These are phyloP conservation scores for Agrilus biguttatus DNA, from an alignment of 2,888 invertebrate genomes.

Conservation along the genomic window DNA sequence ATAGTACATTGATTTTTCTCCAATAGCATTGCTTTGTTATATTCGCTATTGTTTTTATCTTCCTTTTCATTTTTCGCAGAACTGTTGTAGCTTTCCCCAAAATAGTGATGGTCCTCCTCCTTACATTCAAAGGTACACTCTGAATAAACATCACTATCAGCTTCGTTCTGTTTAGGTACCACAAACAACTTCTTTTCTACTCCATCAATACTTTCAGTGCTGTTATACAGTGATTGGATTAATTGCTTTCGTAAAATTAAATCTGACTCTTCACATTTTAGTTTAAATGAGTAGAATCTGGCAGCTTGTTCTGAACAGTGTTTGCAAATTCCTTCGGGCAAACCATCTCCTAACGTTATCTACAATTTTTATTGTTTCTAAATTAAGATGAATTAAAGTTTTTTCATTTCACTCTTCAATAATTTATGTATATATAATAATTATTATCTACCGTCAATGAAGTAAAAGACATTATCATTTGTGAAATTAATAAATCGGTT, in stretches of 20 bases:
- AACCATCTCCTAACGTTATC: slow-evolving; percentile 37
- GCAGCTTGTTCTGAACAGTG: slow-evolving; percentile 37
- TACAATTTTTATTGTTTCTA: slow-evolving; percentile 11
- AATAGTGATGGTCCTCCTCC: background rate
- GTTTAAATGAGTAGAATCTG: slow-evolving; percentile 35
- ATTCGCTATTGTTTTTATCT: background rate
- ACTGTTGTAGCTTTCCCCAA: background rate
- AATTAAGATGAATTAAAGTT: background rate
- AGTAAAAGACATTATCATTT: slow-evolving; percentile 29
- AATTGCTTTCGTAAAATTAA: slow-evolving; percentile 22
- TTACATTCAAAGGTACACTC: no score
- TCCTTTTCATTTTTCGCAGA: background rate
- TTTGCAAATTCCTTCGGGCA: slow-evolving; percentile 44
- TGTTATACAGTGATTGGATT: slow-evolving; percentile 12
- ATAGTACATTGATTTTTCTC: slow-evolving; percentile 24
- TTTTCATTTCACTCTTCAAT: background rate
- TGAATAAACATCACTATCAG: no score
- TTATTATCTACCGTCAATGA: slow-evolving; percentile 24
- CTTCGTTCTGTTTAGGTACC: no score
- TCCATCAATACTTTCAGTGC: slow-evolving; percentile 1
- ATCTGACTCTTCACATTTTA: slow-evolving; percentile 33
- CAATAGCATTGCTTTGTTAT: background rate
- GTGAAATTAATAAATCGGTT: slow-evolving; percentile 23
- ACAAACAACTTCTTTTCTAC: no score
- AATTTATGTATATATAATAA: background rate